Conservation (phyloP, 2,113 vertebrate species). For the Chloroceryle aenea region DNA sequence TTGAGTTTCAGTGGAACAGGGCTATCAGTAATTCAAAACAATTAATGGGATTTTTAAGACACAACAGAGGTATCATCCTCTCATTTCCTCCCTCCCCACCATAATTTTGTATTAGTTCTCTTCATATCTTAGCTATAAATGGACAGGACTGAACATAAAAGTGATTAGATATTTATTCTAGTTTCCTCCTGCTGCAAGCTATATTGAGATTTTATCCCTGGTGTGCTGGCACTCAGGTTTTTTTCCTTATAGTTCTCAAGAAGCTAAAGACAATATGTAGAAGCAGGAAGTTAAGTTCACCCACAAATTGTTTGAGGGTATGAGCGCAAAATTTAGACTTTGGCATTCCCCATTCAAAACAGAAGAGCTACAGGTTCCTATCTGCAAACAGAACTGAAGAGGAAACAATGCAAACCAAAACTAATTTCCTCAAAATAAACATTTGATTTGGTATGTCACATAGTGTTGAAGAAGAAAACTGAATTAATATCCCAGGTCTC, state of each 20-base stretch:
- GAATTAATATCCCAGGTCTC: not conserved
- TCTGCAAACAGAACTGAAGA: not conserved
- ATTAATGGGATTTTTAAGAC: not conserved
- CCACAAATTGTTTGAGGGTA: not conserved
- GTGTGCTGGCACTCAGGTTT: not conserved
- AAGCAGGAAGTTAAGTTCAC: not conserved
- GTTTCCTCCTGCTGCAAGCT: not conserved
- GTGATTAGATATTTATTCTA: not conserved
- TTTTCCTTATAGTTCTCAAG: not conserved
- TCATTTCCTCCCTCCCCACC: not conserved
- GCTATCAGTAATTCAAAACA: not conserved
- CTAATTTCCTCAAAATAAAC: not conserved
- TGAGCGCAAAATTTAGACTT: not conserved
- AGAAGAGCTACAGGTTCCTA: not conserved
- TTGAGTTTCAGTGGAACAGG: not conserved
- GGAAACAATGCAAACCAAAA: not conserved
- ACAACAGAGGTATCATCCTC: not conserved
- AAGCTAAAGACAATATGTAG: not conserved
- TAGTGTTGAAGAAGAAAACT: not conserved
- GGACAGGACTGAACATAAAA: not conserved
- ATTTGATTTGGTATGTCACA: not conserved
- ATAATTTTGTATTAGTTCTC: not conserved
- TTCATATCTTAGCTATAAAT: not conserved
- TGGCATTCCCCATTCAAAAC: not conserved
- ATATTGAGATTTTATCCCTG: not conserved